A percentile compares a stretch with the other conserved stretches of the same genome.
These are phyloP conservation scores for Lycodopsis pacificus DNA, from an alignment of 2,797 vertebrate species.

Conservation along the genomic window DNA sequence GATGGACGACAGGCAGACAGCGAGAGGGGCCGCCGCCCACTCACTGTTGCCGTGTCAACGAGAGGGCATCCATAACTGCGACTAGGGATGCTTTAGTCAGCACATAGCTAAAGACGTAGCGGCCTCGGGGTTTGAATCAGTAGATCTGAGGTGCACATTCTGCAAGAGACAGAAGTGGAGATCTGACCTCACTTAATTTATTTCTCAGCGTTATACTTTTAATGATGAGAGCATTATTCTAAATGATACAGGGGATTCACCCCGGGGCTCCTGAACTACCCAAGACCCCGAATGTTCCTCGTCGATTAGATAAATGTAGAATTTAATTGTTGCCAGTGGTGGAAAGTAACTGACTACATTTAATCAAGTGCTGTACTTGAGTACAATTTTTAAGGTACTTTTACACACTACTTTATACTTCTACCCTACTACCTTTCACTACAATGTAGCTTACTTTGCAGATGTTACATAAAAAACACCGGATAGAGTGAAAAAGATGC, in stretches of 20 bases:
- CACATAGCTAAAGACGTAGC: slow-evolving; percentile 53
- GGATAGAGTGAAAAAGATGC: neutral
- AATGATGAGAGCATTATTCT: slow-evolving; percentile 52
- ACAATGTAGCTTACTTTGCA: neutral
- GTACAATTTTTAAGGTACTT: neutral
- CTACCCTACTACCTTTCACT: neutral
- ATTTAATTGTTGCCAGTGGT: slow-evolving; percentile 13
- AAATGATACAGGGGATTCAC: slow-evolving; percentile 50
- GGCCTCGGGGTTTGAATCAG: slow-evolving; percentile 46
- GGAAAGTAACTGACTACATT: neutral
- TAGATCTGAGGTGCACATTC: slow-evolving; percentile 40
- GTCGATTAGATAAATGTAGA: slow-evolving; percentile 5
- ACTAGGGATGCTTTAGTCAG: slow-evolving; percentile 71
- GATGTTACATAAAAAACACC: neutral
- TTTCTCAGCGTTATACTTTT: slow-evolving; percentile 53
- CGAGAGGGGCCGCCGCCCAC: slow-evolving; percentile 53
- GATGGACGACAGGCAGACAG: slow-evolving; percentile 47
- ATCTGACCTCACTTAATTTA: slow-evolving; percentile 52
- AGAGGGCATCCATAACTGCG: slow-evolving; percentile 63
- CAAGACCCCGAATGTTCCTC: slow-evolving; percentile 17
- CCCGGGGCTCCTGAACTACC: slow-evolving; percentile 33
- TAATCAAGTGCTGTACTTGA: neutral
- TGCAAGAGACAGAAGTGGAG: slow-evolving; percentile 20
- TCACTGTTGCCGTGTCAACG: slow-evolving; percentile 61
- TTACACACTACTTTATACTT: neutral